Evolutionary conservation across 2,797 vertebrate genomes (phyloP).

Genomic region (Myotis planiceps): DNA sequence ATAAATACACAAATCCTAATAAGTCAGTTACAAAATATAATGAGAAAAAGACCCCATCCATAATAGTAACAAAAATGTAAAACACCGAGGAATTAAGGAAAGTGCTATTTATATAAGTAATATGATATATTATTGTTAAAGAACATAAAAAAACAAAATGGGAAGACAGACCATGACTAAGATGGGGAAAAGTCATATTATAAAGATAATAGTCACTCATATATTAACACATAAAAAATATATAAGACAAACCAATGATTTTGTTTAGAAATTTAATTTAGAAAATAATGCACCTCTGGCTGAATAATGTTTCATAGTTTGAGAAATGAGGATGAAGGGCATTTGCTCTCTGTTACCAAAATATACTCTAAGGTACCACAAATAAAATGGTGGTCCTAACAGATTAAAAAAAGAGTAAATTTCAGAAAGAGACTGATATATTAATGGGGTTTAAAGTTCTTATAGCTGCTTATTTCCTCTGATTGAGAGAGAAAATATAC

Average conservation of each 20-base stretch:
- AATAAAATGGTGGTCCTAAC: not conserved
- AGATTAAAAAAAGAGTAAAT: not conserved
- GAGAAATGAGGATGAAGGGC: not conserved
- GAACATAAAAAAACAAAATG: not conserved
- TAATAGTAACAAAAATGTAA: not conserved
- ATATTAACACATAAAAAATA: not conserved
- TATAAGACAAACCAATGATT: not conserved
- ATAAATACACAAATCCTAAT: not conserved
- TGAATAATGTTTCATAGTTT: not conserved
- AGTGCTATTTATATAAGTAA: not conserved
- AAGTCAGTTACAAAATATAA: slow-evolving; percentile 30
- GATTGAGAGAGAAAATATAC: not conserved
- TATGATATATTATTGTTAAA: not conserved
- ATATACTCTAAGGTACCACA: not conserved
- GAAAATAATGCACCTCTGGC: not conserved
- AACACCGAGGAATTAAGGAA: not conserved
- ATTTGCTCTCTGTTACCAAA: not conserved
- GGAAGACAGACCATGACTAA: not conserved
- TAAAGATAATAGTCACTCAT: not conserved
- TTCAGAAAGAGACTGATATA: not conserved
- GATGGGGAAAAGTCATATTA: not conserved
- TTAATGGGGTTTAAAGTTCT: not conserved
- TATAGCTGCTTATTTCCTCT: not conserved
- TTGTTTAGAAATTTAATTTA: not conserved
- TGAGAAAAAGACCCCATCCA: not conserved